These are phyloP conservation scores for Nymphicus hollandicus DNA, from an alignment of 2,113 vertebrate species.

Conservation along the genomic window DNA sequence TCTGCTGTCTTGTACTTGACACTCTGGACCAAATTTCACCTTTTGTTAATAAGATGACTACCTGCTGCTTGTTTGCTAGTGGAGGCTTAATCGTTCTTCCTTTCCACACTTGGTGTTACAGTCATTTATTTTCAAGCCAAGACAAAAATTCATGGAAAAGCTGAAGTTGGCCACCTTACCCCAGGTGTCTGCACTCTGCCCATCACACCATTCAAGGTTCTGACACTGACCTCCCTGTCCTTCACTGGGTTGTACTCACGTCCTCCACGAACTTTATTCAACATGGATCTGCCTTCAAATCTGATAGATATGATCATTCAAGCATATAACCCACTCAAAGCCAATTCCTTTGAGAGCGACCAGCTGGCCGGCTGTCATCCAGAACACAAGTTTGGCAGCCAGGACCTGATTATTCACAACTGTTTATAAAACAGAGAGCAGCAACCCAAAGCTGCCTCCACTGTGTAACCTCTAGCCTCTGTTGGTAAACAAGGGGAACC, in stretches of 20 bases:
- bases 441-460: neutral
- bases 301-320: neutral
- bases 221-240: neutral
- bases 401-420: neutral
- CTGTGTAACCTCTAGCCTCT: neutral
- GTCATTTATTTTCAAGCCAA: neutral
- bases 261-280: neutral
- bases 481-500: neutral
- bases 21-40: neutral
- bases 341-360: neutral
- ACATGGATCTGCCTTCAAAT: neutral
- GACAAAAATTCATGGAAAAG: neutral
- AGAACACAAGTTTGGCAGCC: neutral
- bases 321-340: neutral
- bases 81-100: neutral
- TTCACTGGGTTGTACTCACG: neutral
- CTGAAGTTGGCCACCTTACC: neutral
- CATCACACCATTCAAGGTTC: neutral
- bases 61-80: neutral
- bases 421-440: neutral
- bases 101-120: neutral
- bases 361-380: neutral
- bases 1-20: neutral
- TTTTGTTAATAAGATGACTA: neutral
- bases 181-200: neutral